These are phyloP conservation scores for Acanthaster planci DNA, from an alignment of 35 echinoderm and acorn worm genomes.

Conservation along the genomic window DNA sequence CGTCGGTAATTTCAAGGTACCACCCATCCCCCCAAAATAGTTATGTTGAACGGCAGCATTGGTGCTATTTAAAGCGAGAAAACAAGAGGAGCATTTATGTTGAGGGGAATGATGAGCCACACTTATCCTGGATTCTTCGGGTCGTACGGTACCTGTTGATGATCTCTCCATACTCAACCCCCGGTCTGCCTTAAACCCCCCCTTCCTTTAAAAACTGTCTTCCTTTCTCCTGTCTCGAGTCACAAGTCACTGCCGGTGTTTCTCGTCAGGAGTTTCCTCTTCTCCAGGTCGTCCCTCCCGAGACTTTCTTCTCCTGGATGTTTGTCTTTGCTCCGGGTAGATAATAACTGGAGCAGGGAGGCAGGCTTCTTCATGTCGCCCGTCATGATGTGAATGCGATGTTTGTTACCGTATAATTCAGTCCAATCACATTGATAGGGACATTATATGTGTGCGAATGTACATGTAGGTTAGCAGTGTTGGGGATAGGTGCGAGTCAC, in stretches of 20 bases:
- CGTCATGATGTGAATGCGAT: too few species aligned
- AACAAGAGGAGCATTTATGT: slow-evolving; percentile 1
- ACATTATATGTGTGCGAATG: too few species aligned
- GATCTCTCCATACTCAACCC: background rate
- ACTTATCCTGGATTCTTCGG: background rate
- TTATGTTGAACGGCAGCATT: background rate
- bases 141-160: slow-evolving; percentile 9
- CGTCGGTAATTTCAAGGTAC: background rate
- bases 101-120: slow-evolving; percentile 1
- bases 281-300: too few species aligned
- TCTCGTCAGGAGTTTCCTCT: background rate
- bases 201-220: too few species aligned
- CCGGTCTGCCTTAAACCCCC: background rate
- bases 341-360: background rate
- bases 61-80: background rate
- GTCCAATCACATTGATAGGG: too few species aligned
- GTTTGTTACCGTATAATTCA: too few species aligned
- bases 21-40: background rate
- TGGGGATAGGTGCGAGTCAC: too few species aligned
- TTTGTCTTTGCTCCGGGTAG: too few species aligned
- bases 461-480: too few species aligned
- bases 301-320: too few species aligned
- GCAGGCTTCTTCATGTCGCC: background rate
- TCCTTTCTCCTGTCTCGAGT: background rate
- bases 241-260: slow-evolving; percentile 1